Base-by-base conservation (phyloP, 2,888 invertebrate genomes). In the Cephus rjabovi region DNA sequence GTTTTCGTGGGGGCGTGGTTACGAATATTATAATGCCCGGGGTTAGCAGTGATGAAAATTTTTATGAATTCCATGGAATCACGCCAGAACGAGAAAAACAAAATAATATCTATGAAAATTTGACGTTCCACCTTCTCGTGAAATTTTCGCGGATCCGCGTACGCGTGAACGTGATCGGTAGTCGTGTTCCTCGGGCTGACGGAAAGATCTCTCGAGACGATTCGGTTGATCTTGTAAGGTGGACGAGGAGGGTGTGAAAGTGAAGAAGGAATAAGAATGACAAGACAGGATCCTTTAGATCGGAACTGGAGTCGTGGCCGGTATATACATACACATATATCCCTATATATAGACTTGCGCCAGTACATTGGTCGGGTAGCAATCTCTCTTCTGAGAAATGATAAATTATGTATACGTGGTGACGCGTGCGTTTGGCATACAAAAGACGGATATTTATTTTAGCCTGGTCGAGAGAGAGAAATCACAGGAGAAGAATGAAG, bases 361-460 rank as follows among this genome's bases (percentile, higher is more conserved):
- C 56, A 56, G 56, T 56, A 56, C 56, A 56, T 56, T 56, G 56
- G 56, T 56, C 2, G 9, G 23, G 56, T 23, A 2, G 56, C 56
- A 56, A 56, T 56, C 56, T 56, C 56, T 56, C 56, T 56, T 56
- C 56, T 56, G 56, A 23, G 56, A 56, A 56, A 56, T 23, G 56
- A 56, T 31, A 71, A 71, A 71, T 71, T 31, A 71, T 71, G 30
- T 34, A 34, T 71, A 71, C 31, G 56, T 9, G 56, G 56, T 23
- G 56, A 56, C 56, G 31, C 71, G 71, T 71, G 33, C 71, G 71
- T 71, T 71, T 31, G 71, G 31, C 71, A 34, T 71, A 71, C 31
- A 34, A 71, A 71, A 71, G 71, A 31, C 23, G 31, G 12, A 33
- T 31, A 71, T 71, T 71, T 71, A 71, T 71, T 71, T 34, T 31